These are phyloP conservation scores for Xenops minutus DNA, from an alignment of 2,797 vertebrate genomes.

Conservation along the genomic window DNA sequence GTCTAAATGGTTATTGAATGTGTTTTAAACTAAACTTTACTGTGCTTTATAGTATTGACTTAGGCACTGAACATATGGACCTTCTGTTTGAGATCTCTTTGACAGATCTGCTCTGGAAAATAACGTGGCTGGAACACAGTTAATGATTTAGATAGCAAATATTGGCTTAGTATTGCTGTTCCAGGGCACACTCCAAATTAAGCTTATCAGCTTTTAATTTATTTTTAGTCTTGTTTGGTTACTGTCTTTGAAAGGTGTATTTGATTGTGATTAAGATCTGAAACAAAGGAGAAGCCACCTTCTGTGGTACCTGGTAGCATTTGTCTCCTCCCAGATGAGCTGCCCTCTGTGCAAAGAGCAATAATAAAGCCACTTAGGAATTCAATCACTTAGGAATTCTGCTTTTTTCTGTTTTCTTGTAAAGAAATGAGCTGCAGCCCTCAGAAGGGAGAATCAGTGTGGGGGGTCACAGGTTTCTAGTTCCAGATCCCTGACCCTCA, in stretches of 20 bases:
- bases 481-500: not conserved
- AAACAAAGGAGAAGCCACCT: not conserved
- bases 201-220: not conserved
- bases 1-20: slow-evolving; percentile 20
- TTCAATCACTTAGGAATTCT: not conserved
- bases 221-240: not conserved
- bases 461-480: not conserved
- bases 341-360: not conserved
- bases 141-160: slow-evolving; percentile 38
- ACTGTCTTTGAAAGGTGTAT: slow-evolving; percentile 13
- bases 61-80: slow-evolving; percentile 34
- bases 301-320: not conserved
- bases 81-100: slow-evolving; percentile 15
- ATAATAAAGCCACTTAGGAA: not conserved
- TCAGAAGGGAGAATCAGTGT: not conserved
- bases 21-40: slow-evolving; percentile 34
- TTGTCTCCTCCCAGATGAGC: not conserved
- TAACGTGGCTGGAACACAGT: not conserved
- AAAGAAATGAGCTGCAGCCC: not conserved
- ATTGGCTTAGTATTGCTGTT: not conserved
- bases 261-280: slow-evolving; percentile 19
- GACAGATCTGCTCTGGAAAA: not conserved
- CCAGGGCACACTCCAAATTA: slow-evolving; percentile 9
- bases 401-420: not conserved
- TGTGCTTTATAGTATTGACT: slow-evolving; percentile 22